These are phyloP conservation scores for Drosophila limbata DNA, from an alignment of 2,888 invertebrate species.

Conservation along the genomic window DNA sequence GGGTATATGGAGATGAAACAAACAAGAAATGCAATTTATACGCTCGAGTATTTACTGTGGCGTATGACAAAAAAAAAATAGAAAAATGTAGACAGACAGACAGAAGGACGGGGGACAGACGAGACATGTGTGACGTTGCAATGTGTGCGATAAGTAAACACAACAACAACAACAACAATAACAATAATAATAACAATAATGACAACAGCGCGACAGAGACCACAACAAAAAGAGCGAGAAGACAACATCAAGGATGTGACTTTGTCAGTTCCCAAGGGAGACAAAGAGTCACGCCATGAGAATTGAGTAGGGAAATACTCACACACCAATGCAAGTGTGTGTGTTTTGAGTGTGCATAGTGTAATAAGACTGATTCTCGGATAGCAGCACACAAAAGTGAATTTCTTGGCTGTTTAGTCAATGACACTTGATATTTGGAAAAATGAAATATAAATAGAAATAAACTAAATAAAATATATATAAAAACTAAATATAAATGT, in stretches of 20 bases:
- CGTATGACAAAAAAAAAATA: slow-evolving; percentile 26
- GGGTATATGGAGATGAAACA: slow-evolving; percentile 31
- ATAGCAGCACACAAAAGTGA: slow-evolving; percentile 15
- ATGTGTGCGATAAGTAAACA: slow-evolving; percentile 63
- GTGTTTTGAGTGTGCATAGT: slow-evolving; percentile 8
- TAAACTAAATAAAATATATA: not conserved
- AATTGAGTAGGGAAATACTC: slow-evolving; percentile 27
- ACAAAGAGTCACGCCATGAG: slow-evolving; percentile 53
- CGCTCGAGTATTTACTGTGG: slow-evolving; percentile 48
- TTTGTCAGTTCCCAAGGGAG: slow-evolving; percentile 39
- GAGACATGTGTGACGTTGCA: slow-evolving; percentile 59
- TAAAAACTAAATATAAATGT: not conserved
- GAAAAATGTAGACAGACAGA: slow-evolving; percentile 9
- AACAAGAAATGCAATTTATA: slow-evolving; percentile 61
- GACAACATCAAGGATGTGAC: slow-evolving; percentile 46
- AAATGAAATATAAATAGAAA: not conserved
- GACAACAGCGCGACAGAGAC: slow-evolving; percentile 45
- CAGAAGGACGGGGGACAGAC: slow-evolving; percentile 32
- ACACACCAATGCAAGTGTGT: not conserved
- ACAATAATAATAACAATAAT: slow-evolving; percentile 66
- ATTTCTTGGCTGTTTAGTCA: slow-evolving; percentile 26
- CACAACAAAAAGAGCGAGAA: slow-evolving; percentile 21
- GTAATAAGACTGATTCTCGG: slow-evolving; percentile 10
- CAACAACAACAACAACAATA: slow-evolving; percentile 46
- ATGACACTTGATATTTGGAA: slow-evolving; percentile 12